A percentile compares a stretch with the other conserved stretches of the same genome.
Evolutionary conservation across 2,113 vertebrate genomes (phyloP).

Genomic region (Dicrurus megarhynchus): DNA sequence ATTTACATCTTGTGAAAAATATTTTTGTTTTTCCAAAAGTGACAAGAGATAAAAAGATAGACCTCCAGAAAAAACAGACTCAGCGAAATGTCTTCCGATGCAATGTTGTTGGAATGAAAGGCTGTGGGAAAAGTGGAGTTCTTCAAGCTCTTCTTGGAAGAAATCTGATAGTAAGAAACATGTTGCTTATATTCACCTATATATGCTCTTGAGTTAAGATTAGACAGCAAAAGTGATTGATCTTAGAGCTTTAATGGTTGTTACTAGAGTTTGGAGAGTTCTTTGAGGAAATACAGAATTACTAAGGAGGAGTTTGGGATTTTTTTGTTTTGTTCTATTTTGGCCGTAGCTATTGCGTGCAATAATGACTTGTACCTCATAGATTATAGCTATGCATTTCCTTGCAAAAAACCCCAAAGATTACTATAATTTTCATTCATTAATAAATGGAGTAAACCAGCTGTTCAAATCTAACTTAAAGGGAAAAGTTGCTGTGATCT

Average conservation of each 20-base stretch:
- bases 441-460: background rate
- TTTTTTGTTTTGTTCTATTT: background rate
- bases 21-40: constrained; percentile 74
- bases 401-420: background rate
- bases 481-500: background rate
- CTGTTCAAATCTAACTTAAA: background rate
- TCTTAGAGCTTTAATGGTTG: background rate
- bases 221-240: background rate
- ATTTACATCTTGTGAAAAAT: background rate
- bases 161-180: constrained; percentile 82
- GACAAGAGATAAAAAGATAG: constrained; percentile 96
- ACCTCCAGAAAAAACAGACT: constrained; percentile 97
- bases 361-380: background rate
- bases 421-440: background rate
- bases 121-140: constrained; percentile 91
- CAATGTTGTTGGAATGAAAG: constrained; percentile 87
- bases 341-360: background rate
- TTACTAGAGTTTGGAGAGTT: background rate
- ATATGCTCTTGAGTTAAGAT: background rate
- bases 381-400: background rate
- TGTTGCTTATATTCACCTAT: background rate
- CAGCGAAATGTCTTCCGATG: constrained; percentile 96
- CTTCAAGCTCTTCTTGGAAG: constrained; percentile 91
- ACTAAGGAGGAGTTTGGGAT: background rate
- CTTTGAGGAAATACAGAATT: background rate